phyloP scores from a whole-genome alignment of 2,113 vertebrate genomes.

The Bombycilla garrulus region DNA sequence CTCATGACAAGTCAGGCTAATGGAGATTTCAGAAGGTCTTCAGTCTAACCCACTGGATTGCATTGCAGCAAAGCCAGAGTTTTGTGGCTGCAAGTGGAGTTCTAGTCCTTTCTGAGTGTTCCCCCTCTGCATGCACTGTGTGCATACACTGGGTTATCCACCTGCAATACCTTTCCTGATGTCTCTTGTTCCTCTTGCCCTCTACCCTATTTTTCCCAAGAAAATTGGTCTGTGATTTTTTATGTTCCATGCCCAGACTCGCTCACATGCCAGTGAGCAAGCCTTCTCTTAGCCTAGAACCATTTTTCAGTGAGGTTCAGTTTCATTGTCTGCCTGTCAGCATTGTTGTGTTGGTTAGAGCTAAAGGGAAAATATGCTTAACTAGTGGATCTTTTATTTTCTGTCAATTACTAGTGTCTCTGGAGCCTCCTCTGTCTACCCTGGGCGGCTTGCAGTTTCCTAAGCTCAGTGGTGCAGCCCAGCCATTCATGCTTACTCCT shows the following conservation, averaged over 20 bases:
- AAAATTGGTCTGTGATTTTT: background rate
- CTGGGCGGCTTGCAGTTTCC: background rate
- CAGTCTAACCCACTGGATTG: fast-evolving
- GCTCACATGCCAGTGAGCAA: no score
- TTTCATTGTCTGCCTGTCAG: background rate
- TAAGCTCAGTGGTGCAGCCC: background rate
- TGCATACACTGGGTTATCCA: no score
- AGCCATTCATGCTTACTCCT: background rate
- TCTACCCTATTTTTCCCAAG: background rate
- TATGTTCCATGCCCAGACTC: background rate
- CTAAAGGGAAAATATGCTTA: background rate
- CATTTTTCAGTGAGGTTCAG: background rate
- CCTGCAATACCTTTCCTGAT: fast-evolving
- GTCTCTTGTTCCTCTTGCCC: fast-evolving
- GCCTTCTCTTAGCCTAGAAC: background rate
- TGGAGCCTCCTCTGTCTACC: background rate
- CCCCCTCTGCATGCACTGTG: background rate
- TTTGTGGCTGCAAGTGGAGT: background rate
- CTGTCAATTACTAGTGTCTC: background rate
- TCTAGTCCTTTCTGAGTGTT: background rate
- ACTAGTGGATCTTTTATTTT: background rate
- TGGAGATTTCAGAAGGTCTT: background rate
- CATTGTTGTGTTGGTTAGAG: background rate
- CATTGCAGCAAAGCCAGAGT: background rate
- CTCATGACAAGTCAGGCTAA: background rate